Evolutionary conservation across 1,140 invertebrate genomes (phyloP).

Genomic region (Drosophila santomea): DNA sequence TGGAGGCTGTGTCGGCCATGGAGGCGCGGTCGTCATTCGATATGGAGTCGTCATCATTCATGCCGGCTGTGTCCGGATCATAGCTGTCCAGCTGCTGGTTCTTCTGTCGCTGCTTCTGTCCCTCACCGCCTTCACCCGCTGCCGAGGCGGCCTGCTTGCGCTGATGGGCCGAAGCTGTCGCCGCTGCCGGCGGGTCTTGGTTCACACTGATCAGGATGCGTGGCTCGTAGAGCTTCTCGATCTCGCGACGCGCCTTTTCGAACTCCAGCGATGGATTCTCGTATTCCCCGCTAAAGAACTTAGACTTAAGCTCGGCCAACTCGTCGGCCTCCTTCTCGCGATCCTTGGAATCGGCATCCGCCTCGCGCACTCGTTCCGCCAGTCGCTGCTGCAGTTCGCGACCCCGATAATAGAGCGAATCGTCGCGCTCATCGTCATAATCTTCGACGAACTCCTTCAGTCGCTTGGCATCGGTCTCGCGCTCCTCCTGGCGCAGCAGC

Average conservation of each 20-base stretch:
- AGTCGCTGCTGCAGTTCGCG: constrained; percentile 95
- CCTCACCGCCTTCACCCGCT: not conserved
- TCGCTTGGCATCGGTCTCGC: constrained; percentile 95
- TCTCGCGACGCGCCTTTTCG: constrained; percentile 90
- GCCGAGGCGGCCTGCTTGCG: constrained; percentile 19
- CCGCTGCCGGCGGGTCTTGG: constrained; percentile 20
- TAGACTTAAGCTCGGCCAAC: constrained; percentile 93
- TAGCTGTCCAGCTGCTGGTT: constrained; percentile 30
- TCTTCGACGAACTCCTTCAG: constrained; percentile 99
- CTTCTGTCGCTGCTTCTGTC: constrained; percentile 24
- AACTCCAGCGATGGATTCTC: constrained; percentile 93
- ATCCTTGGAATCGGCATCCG: constrained; percentile 95
- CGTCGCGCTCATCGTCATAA: constrained; percentile 99
- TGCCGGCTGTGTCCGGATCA: constrained; percentile 24
- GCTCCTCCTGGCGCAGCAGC: constrained; percentile 92
- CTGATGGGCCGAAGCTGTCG: constrained; percentile 8
- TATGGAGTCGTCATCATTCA: constrained; percentile 64
- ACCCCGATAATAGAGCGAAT: constrained; percentile 97
- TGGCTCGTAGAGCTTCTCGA: constrained; percentile 94
- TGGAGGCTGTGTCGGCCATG: constrained; percentile 64
- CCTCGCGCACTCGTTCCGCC: constrained; percentile 95
- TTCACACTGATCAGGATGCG: constrained; percentile 90
- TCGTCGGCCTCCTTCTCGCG: constrained; percentile 96
- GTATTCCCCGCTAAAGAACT: constrained; percentile 90
- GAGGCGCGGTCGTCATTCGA: constrained; percentile 67